Conservation (phyloP, 2,113 vertebrate genomes). For the Mus musculus region GRCm39 chr3:30474001-30474500, state of each 20-base stretch:
- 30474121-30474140: conserved; percentile 76
- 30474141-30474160: conserved; percentile 83
- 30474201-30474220: conserved; percentile 79
- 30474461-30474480: conserved; percentile 88
- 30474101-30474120: conserved; percentile 60
- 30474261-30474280: conserved; percentile 74
- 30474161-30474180: conserved; percentile 75
- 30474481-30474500: conserved; percentile 94
- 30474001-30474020: neutral
- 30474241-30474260: conserved; percentile 71
- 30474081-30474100: conserved; percentile 59
- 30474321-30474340: neutral
- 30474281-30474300: conserved; percentile 51
- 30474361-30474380: neutral
- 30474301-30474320: neutral
- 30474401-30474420: neutral
- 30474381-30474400: neutral
- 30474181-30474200: conserved; percentile 53
- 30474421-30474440: neutral
- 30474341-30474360: neutral
- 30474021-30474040: conserved; percentile 59
- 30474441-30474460: conserved; percentile 81
- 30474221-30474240: conserved; percentile 78
- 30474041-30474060: conserved; percentile 45
- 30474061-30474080: neutral